phyloP scores from a whole-genome alignment of 2,888 invertebrate species.

The Athalia cordata region DNA sequence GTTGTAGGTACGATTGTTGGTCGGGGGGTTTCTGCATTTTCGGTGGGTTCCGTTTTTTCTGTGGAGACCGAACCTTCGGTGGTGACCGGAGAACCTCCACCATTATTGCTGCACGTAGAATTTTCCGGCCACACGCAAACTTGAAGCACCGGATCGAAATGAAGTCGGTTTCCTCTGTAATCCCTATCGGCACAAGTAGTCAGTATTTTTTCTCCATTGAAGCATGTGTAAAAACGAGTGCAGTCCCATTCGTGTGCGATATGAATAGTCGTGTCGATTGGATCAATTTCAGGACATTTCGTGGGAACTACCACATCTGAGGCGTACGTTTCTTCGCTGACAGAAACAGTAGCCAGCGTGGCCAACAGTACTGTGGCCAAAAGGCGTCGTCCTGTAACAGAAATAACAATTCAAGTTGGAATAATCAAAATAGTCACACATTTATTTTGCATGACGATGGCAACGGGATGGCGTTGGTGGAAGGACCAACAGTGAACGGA shows the following conservation, averaged over 20 bases:
- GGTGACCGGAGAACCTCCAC: too few species aligned
- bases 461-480: neutral
- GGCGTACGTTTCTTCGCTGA: neutral
- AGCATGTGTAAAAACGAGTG: slow-evolving; percentile 55
- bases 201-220: slow-evolving; percentile 49
- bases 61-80: too few species aligned
- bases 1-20: slow-evolving; percentile 2
- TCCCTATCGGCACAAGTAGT: neutral
- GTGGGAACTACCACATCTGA: slow-evolving; percentile 47
- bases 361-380: slow-evolving; percentile 44
- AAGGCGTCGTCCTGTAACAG: slow-evolving; percentile 44
- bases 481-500: neutral
- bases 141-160: slow-evolving; percentile 49
- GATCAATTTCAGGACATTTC: slow-evolving; percentile 1
- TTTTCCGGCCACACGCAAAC: neutral
- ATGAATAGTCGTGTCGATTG: neutral
- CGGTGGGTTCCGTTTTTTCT: too few species aligned
- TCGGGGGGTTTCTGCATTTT: neutral
- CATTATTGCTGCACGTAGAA: neutral
- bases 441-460: neutral
- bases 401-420: neutral
- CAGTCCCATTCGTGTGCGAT: slow-evolving; percentile 48
- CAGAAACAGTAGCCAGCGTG: slow-evolving; percentile 12
- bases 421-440: neutral
- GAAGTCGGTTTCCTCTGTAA: slow-evolving; percentile 18